Evolutionary conservation across 1,140 invertebrate genomes (phyloP).

Genomic region (Drosophila kanapiae): DNA sequence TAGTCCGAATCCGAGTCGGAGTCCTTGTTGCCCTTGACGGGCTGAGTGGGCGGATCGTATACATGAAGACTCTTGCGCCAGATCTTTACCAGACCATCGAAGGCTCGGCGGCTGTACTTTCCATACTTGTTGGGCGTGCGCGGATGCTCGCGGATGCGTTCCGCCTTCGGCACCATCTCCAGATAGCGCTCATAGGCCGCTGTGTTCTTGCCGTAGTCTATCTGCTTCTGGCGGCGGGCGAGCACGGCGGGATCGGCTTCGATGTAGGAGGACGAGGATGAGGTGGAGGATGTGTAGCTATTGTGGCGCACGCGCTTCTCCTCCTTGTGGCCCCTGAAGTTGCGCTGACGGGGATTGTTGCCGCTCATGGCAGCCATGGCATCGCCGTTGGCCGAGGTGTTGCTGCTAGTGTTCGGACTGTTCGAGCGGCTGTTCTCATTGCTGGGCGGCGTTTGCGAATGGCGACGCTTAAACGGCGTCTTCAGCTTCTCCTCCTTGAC

Average conservation of each 20-base stretch:
- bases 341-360: background rate
- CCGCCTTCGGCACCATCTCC: slow-evolving; percentile 87
- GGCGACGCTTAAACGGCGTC: slow-evolving; percentile 82
- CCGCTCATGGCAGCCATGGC: slow-evolving; percentile 9
- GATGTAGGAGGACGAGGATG: slow-evolving; percentile 85
- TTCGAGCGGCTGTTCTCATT: slow-evolving; percentile 70
- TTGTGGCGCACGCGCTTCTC: slow-evolving; percentile 74
- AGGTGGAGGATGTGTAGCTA: slow-evolving; percentile 73
- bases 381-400: slow-evolving; percentile 47
- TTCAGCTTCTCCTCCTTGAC: slow-evolving; percentile 84
- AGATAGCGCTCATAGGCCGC: slow-evolving; percentile 93
- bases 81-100: slow-evolving; percentile 94
- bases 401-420: slow-evolving; percentile 75
- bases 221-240: slow-evolving; percentile 94
- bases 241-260: slow-evolving; percentile 92
- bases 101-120: slow-evolving; percentile 95
- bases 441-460: slow-evolving; percentile 73
- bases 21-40: background rate
- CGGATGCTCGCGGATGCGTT: slow-evolving; percentile 91
- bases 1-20: slow-evolving; percentile 75
- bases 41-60: slow-evolving; percentile 89
- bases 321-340: slow-evolving; percentile 54
- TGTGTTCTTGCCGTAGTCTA: slow-evolving; percentile 98
- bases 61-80: slow-evolving; percentile 94
- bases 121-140: slow-evolving; percentile 94